A percentile compares a stretch with the other conserved stretches of the same genome.
phyloP scores from a whole-genome alignment of 2,888 invertebrate species.

The Lasioglossum lativentre region DNA sequence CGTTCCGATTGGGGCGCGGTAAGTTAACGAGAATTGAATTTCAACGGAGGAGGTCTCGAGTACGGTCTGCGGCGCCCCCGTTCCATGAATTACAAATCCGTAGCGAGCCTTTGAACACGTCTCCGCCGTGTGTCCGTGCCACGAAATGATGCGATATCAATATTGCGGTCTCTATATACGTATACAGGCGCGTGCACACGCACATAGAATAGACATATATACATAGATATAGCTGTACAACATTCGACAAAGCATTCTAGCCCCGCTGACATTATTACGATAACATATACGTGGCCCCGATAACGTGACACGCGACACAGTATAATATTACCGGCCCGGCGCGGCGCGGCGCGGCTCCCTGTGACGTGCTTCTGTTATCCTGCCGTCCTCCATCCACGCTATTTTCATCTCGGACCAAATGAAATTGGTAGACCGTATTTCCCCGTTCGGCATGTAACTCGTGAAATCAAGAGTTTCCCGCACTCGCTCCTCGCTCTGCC shows the following conservation, averaged over 20 bases:
- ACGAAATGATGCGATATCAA: conserved; percentile 63
- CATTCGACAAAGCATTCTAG: conserved; percentile 61
- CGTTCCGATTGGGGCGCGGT: conserved; percentile 40
- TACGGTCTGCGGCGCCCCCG: conserved; percentile 2
- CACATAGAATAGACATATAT: background rate
- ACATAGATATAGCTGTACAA: conserved; percentile 24
- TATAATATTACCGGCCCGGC: conserved; percentile 54
- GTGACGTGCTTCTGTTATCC: conserved; percentile 42
- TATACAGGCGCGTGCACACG: background rate
- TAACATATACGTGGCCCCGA: conserved; percentile 45
- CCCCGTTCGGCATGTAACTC: conserved; percentile 17
- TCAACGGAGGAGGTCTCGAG: conserved; percentile 33
- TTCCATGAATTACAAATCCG: conserved; percentile 59
- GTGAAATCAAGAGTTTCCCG: conserved; percentile 14
- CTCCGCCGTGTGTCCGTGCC: conserved; percentile 20
- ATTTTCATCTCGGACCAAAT: conserved; percentile 46
- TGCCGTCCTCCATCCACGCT: conserved; percentile 18
- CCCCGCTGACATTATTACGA: conserved; percentile 57
- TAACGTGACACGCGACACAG: conserved; percentile 49
- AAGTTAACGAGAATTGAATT: conserved; percentile 65
- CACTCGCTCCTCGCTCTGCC: background rate
- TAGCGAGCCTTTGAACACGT: conserved; percentile 48
- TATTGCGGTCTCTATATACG: conserved; percentile 43
- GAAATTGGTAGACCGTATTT: conserved; percentile 33
- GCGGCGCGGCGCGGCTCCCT: background rate